Conservation (phyloP, 2,888 invertebrate genomes). For the Eretmocerus hayati region DNA sequence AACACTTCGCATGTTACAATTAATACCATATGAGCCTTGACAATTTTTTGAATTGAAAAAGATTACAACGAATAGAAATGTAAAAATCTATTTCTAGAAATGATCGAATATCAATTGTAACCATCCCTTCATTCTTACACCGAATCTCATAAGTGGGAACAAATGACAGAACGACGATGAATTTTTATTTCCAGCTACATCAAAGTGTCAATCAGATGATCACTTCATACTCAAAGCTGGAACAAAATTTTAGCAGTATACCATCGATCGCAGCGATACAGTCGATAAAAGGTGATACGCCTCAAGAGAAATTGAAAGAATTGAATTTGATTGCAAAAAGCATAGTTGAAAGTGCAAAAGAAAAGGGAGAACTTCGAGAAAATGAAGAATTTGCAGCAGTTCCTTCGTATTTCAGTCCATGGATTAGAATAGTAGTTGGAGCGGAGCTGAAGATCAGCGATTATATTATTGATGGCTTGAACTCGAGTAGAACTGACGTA, state of each 20-base stretch:
- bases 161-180: neutral
- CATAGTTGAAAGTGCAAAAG: slow-evolving; percentile 4
- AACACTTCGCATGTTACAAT: too few species aligned
- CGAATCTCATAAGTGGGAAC: neutral
- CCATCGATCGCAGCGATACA: slow-evolving; percentile 38
- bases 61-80: neutral
- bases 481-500: slow-evolving; percentile 33
- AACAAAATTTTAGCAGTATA: too few species aligned
- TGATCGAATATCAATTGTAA: neutral
- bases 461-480: slow-evolving; percentile 32
- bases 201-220: neutral
- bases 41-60: neutral
- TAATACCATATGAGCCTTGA: too few species aligned
- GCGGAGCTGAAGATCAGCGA: slow-evolving; percentile 25
- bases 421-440: slow-evolving; percentile 30
- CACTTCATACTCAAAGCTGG: neutral
- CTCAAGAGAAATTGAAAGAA: slow-evolving; percentile 30
- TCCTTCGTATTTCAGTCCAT: slow-evolving; percentile 26
- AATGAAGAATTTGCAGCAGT: slow-evolving; percentile 9
- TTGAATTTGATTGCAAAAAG: slow-evolving; percentile 26
- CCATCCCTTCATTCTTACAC: neutral
- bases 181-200: neutral
- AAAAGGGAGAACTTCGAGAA: neutral
- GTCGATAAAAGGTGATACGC: slow-evolving; percentile 30
- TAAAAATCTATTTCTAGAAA: neutral